Base-by-base conservation (phyloP, 2,797 vertebrate genomes). In the Liparis tanakae region DNA sequence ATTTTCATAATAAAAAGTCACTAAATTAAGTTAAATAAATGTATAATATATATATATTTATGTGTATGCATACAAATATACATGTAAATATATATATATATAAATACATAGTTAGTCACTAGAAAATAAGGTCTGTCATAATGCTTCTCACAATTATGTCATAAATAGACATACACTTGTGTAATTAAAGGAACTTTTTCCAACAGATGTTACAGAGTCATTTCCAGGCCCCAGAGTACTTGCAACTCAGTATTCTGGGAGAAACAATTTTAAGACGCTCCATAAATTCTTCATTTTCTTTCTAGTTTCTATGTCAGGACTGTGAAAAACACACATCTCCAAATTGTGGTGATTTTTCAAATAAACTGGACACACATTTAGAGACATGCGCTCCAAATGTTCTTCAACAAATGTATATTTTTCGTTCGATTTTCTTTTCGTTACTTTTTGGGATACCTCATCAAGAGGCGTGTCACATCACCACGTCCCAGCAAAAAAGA, bases 1-100 rank as follows among this genome's bases (percentile, higher is more conserved):
- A 4, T 30, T 51, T 69, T 68, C 25, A 30, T 61, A 43, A 54
- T 48, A 22, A n/a, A 54, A 22, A 56, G 50, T 48, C 54, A 39
- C 7, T 22, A 51, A 48, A 57, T 71, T 34, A 3, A 70, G 22
- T 60, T 67, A 10, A 46, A 18, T 13, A 53, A 5, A n/a, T 30
- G 10, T 8, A 25, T 1, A 14, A 30, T 30, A n/a, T 30, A 50
- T 20, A n/a, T 9, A 20, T 8, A 25, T 20, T 20, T 12, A 61
- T 30, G 25, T 4, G 25, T 30, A 30, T 30, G 25, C 4, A 30
- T 57, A 18, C 10, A 53, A 5, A n/a, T 30, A 50, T 20, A n/a
- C 9, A n/a, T n/a, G n/a, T n/a, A n/a, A n/a, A n/a, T 8, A 25
- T 1, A 5, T 20, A 44, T 20, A 30, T 30, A n/a, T 30, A 50